Evolutionary conservation across 2,797 vertebrate species (phyloP).

Genomic region (Hipposideros larvatus): DNA sequence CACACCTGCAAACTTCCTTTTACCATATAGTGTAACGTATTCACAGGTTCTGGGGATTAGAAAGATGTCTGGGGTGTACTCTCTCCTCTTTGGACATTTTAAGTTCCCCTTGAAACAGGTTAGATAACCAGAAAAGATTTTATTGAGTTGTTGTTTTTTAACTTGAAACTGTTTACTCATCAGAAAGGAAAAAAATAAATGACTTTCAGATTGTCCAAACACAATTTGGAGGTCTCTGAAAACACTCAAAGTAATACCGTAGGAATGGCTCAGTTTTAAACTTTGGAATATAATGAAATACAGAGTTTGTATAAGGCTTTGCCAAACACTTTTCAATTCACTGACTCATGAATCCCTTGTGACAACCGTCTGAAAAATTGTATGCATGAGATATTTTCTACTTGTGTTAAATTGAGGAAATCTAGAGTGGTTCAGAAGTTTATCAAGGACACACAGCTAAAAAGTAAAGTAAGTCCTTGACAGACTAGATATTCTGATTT

Average conservation of each 20-base stretch:
- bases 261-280: slow-evolving; percentile 24
- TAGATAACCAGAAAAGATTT: not conserved
- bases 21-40: not conserved
- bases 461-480: not conserved
- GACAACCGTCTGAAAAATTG: not conserved
- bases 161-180: slow-evolving; percentile 51
- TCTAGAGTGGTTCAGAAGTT: not conserved
- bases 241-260: not conserved
- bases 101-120: not conserved
- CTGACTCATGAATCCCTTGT: not conserved
- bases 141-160: no score
- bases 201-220: slow-evolving; percentile 43
- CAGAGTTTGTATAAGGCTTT: not conserved
- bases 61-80: not conserved
- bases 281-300: not conserved
- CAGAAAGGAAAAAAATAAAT: slow-evolving; percentile 29
- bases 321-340: slow-evolving; percentile 43
- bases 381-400: not conserved
- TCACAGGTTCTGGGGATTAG: not conserved
- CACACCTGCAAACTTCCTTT: not conserved
- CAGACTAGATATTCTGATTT: no score
- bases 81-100: not conserved
- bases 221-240: not conserved
- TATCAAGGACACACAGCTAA: slow-evolving; percentile 11
- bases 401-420: slow-evolving; percentile 27